Evolutionary conservation across 2,797 vertebrate genomes (phyloP), one percentile per base, ranked within the genome.

Genomic region (Meda fulgida): DNA sequence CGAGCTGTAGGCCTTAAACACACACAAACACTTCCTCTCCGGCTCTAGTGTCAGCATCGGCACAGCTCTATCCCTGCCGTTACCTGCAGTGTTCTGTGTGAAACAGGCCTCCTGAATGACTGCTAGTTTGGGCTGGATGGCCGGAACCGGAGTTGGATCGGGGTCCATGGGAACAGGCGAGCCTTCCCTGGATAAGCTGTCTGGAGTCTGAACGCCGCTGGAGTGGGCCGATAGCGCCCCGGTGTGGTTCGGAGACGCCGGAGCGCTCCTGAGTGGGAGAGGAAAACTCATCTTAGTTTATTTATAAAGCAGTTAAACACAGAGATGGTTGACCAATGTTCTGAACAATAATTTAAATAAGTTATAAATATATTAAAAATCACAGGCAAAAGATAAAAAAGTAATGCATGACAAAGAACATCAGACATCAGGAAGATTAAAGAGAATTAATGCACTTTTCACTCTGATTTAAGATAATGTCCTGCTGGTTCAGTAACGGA

Each of bases 61-160:
- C 5, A 1, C 46, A 48, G 1, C 19, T 53, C 51, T 53, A 18
- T 53, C 18, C 5, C 51, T 53, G 7, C 7, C 8, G 21, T 23
- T 55, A 58, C 98, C 98, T 94, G 97, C 92, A 73, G 97, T 96
- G 60, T 96, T 99, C 95, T 99, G 98, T 89, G 97, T 94, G 91
- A 98, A 99, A 85, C 97, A 96, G 0, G 97, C 97, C 94, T 99
- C 98, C 85, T 98, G 97, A 89, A 99, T 98, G 88, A 98, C 97
- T 0, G 97, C 97, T 36, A 99, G 95, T 93, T 98, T 99, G 88
- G 98, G 96, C 94, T 98, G 97, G 87, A 96, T 92, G 80, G 90
- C 86, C 6, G 92, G 92, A 31, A 91, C 89, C 13, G 91, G 89
- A 31, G 90, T 88, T 3, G 90, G 87, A 91, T 96, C 89, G 88